These are phyloP conservation scores for Cydia strobilella DNA, from an alignment of 1,140 invertebrate genomes.

Conservation along the genomic window DNA sequence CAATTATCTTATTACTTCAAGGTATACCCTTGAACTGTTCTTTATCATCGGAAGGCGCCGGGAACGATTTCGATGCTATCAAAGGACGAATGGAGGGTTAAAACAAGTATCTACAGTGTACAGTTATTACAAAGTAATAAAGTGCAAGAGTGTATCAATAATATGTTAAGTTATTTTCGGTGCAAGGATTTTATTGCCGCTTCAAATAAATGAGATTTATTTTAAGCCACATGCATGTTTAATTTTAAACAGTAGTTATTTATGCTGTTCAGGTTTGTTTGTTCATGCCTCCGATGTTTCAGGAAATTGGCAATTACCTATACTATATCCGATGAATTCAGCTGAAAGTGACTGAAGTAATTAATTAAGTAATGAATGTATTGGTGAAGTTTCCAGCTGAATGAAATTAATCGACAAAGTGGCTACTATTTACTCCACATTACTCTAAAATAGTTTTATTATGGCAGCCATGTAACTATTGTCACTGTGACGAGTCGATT, in stretches of 20 bases:
- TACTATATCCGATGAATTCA: neutral
- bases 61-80: conserved; percentile 1
- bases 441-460: too few relatives aligned
- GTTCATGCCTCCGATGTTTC: neutral
- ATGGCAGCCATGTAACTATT: too few relatives aligned
- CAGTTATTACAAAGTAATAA: neutral
- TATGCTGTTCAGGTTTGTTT: neutral
- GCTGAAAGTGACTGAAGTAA: neutral
- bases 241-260: conserved; percentile 10
- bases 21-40: neutral
- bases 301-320: neutral
- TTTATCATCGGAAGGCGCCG: neutral
- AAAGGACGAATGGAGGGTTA: neutral
- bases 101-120: neutral
- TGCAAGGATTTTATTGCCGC: conserved; percentile 3
- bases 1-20: neutral
- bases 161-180: neutral
- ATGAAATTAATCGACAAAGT: neutral
- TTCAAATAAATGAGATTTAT: conserved; percentile 17
- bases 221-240: conserved; percentile 12
- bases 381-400: too few relatives aligned
- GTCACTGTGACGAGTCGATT: too few relatives aligned
- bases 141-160: neutral
- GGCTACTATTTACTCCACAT: too few relatives aligned
- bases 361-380: neutral